Evolutionary conservation across 2,888 invertebrate species (phyloP), one percentile per base, ranked within the genome.

Genomic region (Pharmacophagus antenor): DNA sequence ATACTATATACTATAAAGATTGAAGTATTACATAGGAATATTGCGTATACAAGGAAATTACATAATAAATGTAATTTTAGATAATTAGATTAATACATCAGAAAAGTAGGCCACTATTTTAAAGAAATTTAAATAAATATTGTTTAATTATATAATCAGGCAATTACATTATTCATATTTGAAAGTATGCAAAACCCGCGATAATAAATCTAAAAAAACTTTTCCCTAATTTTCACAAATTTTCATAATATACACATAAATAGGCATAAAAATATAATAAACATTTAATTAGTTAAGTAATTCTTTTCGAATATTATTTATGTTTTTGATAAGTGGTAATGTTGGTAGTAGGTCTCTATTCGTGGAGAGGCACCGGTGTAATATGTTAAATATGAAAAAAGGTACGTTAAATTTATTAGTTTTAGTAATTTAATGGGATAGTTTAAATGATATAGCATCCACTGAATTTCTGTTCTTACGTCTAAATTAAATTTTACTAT

Each of bases 51-150:
- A 42, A 17, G 42, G 42, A 42, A 42, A 47, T 55, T 27, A 1
- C 31, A 15, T 46, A 55, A 46, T 47, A 21, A 10, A 2, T 22
- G 21, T 50, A 23, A 48, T 37, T 56, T 41, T 41, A 8, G 12
- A 49, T 41, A 18, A 56, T 56, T 56, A 42, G 25, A 15, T 50
- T 50, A 56, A 20, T 42, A 12, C 42, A 41, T 49, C 25, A n/a
- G 8, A 6, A 21, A 47, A 15, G 49, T 55, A 31, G 47, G 55
- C 21, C 31, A 47, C 37, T 15, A n/a, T 56, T 42, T n/a, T 15
- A 55, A 56, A 56, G 25, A 25, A 41, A 49, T 56, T 56, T 50
- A 56, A 50, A 56, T 56, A 56, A 56, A 56, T 20, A 56, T 27
- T 50, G 6, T 25, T 42, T 50, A 49, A 50, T 42, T 50, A 25